Evolutionary conservation across 2,888 invertebrate species (phyloP).

Genomic region (Eristalinus aeneus): DNA sequence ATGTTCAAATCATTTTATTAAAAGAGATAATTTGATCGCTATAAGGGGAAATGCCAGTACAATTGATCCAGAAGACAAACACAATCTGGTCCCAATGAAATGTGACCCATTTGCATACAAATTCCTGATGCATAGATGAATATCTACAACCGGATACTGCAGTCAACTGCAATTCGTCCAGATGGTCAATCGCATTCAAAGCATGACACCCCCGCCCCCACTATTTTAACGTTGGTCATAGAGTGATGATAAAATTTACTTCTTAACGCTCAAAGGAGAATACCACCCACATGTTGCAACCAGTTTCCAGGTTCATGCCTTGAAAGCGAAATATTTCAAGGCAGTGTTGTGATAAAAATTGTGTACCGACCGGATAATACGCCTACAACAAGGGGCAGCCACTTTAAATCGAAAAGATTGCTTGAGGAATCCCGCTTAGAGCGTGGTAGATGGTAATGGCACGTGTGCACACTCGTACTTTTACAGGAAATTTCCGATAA

Average conservation of each 20-base stretch:
- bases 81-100: neutral
- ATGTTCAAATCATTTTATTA: too few relatives aligned
- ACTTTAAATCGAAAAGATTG: neutral
- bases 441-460: slow-evolving; percentile 12
- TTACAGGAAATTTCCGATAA: slow-evolving; percentile 34
- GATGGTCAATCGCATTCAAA: slow-evolving; percentile 22
- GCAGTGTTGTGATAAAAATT: neutral
- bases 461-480: slow-evolving; percentile 30
- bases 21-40: too few relatives aligned
- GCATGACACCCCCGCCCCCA: neutral
- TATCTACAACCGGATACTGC: slow-evolving; percentile 1
- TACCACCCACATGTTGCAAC: neutral
- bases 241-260: slow-evolving; percentile 7
- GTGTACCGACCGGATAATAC: slow-evolving; percentile 18
- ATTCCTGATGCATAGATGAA: neutral
- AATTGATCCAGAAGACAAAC: neutral
- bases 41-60: neutral
- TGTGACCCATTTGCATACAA: slow-evolving; percentile 2
- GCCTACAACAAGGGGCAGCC: neutral
- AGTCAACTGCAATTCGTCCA: slow-evolving; percentile 2
- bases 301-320: neutral
- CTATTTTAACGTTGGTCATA: neutral
- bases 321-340: neutral
- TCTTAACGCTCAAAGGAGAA: neutral
- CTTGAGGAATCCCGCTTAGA: neutral